Base-by-base conservation (phyloP, 2,797 vertebrate species). In the Myotis planiceps region DNA sequence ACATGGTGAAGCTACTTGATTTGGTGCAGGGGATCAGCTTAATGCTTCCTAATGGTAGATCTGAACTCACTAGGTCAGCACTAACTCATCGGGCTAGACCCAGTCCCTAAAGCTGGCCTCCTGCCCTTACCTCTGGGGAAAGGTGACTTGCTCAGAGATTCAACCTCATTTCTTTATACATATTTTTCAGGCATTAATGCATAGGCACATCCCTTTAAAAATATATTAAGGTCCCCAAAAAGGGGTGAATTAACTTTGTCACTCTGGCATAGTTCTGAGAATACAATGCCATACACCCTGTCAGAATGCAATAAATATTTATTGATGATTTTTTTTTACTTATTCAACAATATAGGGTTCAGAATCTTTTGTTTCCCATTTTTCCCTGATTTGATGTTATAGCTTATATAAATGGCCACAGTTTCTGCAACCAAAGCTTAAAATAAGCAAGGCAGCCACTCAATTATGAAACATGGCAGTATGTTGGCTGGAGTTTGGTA, bases 121-220 rank as follows among this genome's bases (percentile, higher is more conserved):
- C 68, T 88, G 45, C 72, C 72, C 92, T 90, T 47, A 90, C 84
- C 69, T 93, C 78, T 92, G 93, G 53, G 72, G 85, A 94, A 94
- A 96, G 96, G 94, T 86, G 84, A 90, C 65, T 82, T 49, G 60
- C 85, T 92, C 88, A 86, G 96, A 96, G 95, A 95, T 76, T 90
- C 88, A 84, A 86, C 69, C 75, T 97, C 90, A 93, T 94, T 93
- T 96, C 87, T 96, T 88, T 89, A 95, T 80, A 97, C 93, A 84
- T 93, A 94, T 94, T 96, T 88, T 97, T 88, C 96, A 97, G 96
- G 96, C 96, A 98, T 97, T 88, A 97, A 97, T 95, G 96, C 97
- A 98, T 98, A 98, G 97, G 97, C 97, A 98, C 97, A 97, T 98
- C 96, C 97, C 97, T 98, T 97, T 90, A 97, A 97, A 98, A 97